phyloP scores from a whole-genome alignment of 2,113 vertebrate genomes.

The Ardeotis arabs region DNA sequence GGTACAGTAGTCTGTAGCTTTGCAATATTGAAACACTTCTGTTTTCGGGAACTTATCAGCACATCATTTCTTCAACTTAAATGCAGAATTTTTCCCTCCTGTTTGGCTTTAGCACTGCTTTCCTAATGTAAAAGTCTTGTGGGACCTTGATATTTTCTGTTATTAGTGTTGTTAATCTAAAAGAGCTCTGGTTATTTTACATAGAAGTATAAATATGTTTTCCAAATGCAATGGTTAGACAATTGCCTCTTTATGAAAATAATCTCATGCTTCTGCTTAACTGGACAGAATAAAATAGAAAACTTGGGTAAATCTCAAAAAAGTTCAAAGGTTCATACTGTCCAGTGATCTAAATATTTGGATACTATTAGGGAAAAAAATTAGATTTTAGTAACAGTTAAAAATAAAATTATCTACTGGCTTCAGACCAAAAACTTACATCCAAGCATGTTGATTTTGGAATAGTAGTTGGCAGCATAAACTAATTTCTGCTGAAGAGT shows the following conservation, averaged over 20 bases:
- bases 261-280: slow-evolving; percentile 4
- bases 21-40: background rate
- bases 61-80: background rate
- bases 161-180: background rate
- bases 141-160: background rate
- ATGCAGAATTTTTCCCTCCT: background rate
- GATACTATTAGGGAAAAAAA: background rate
- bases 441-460: slow-evolving; percentile 29
- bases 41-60: background rate
- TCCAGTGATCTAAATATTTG: background rate
- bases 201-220: background rate
- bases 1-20: slow-evolving; percentile 77
- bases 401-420: slow-evolving; percentile 13
- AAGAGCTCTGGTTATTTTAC: background rate
- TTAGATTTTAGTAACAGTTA: background rate
- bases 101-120: slow-evolving; percentile 5
- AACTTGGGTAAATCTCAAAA: background rate
- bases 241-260: slow-evolving; percentile 15
- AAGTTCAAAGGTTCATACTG: slow-evolving; percentile 5
- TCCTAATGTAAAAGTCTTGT: background rate
- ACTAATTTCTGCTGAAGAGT: background rate
- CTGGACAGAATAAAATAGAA: slow-evolving; percentile 15
- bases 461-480: slow-evolving; percentile 1
- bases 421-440: background rate
- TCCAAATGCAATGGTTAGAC: background rate